Evolutionary conservation across 2,797 vertebrate genomes (phyloP).

Genomic region (Sebastes paucispinis): DNA sequence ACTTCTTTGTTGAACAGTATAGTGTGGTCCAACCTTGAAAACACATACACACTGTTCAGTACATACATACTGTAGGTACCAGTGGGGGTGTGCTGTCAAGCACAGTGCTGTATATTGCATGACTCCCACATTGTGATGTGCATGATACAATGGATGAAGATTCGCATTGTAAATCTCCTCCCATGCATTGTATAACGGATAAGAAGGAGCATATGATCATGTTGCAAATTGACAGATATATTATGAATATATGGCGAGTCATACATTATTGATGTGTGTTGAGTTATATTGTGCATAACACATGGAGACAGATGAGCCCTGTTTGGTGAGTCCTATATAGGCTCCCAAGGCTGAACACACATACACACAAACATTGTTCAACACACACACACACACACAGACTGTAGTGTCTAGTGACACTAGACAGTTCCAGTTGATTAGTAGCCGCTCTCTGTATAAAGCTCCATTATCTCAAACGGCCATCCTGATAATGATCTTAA

Average conservation of each 20-base stretch:
- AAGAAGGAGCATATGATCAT: conserved; percentile 34
- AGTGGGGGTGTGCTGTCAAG: not conserved
- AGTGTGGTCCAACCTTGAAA: conserved; percentile 4
- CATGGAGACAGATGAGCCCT: conserved; percentile 30
- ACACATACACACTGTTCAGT: not conserved
- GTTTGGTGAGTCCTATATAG: conserved; percentile 15
- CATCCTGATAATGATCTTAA: conserved; percentile 76
- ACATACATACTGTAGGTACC: not conserved
- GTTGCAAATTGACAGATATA: conserved; percentile 56
- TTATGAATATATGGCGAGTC: conserved; percentile 53
- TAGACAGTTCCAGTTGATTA: conserved; percentile 61
- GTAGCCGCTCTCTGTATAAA: conserved; percentile 52
- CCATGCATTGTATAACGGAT: conserved; percentile 21
- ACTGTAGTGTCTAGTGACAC: conserved; percentile 54
- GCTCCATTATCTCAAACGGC: conserved; percentile 66
- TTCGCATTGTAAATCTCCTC: conserved; percentile 25
- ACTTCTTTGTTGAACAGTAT: not conserved
- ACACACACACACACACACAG: conserved; percentile 12
- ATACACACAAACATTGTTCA: not conserved
- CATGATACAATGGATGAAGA: conserved; percentile 11
- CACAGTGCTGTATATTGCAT: conserved; percentile 3
- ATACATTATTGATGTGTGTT: conserved; percentile 64
- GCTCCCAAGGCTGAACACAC: conserved; percentile 3
- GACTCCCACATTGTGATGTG: conserved; percentile 28
- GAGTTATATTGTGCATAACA: conserved; percentile 43